Conservation (phyloP, 2,888 invertebrate genomes). For the Leptinotarsa peninsularis region DNA sequence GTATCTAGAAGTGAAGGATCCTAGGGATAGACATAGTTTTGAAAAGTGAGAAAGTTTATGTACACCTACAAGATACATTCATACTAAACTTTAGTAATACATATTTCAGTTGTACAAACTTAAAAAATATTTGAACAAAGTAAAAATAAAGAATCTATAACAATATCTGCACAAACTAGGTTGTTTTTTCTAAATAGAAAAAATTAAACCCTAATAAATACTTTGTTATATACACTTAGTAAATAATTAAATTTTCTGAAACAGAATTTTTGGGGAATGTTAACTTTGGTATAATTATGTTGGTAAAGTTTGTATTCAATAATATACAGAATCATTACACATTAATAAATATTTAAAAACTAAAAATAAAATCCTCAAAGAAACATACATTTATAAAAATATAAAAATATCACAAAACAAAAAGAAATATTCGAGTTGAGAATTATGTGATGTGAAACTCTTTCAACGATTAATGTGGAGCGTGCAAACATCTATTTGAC, state of each 20-base stretch:
- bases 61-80: slow-evolving; percentile 48
- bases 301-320: slow-evolving; percentile 60
- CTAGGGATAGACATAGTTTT: slow-evolving; percentile 7
- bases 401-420: slow-evolving; percentile 52
- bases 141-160: slow-evolving; percentile 54
- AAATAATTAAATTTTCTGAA: slow-evolving; percentile 63
- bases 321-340: slow-evolving; percentile 46
- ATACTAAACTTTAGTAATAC: slow-evolving; percentile 55
- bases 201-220: slow-evolving; percentile 62
- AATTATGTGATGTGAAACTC: slow-evolving; percentile 48
- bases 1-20: background rate
- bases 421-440: slow-evolving; percentile 42
- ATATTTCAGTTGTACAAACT: slow-evolving; percentile 54
- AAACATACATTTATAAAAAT: slow-evolving; percentile 44
- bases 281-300: slow-evolving; percentile 77
- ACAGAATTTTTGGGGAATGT: slow-evolving; percentile 74
- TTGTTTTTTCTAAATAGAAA: slow-evolving; percentile 47
- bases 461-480: slow-evolving; percentile 40
- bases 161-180: slow-evolving; percentile 52
- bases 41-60: slow-evolving; percentile 42
- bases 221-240: slow-evolving; percentile 63
- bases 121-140: slow-evolving; percentile 51
- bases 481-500: slow-evolving; percentile 56
- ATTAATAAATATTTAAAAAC: slow-evolving; percentile 51
- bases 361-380: slow-evolving; percentile 53